Percentiles rank a stretch among this genome's conserved stretches.
Conservation (phyloP, 1,140 invertebrate genomes). For the Calycopis cecrops region DNA sequence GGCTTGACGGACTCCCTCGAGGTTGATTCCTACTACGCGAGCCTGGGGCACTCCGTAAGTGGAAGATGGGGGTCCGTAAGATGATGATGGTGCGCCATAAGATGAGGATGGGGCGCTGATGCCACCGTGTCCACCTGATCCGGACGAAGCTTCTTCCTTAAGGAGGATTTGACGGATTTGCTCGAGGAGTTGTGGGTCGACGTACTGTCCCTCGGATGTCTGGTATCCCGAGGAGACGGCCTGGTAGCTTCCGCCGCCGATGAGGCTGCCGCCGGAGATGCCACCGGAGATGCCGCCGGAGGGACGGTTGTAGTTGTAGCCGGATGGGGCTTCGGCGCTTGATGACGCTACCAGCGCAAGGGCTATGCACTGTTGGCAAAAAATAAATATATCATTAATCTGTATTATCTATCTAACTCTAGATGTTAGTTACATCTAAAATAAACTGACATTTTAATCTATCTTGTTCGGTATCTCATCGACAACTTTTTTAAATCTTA, state of each 20-base stretch:
- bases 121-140: conserved; percentile 68
- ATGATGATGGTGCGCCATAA: conserved; percentile 78
- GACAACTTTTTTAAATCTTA: too few species aligned
- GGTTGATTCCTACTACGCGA: conserved; percentile 83
- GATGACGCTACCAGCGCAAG: conserved; percentile 66
- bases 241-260: conserved; percentile 75
- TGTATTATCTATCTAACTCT: too few species aligned
- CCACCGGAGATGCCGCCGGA: conserved; percentile 73
- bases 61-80: conserved; percentile 78
- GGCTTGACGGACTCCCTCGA: conserved; percentile 85
- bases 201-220: conserved; percentile 82
- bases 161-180: conserved; percentile 85
- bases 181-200: conserved; percentile 83
- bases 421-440: too few species aligned
- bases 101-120: conserved; percentile 76
- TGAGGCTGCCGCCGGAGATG: conserved; percentile 49
- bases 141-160: conserved; percentile 79
- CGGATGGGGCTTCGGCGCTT: conserved; percentile 62
- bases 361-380: conserved; percentile 67
- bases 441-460: too few species aligned
- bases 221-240: conserved; percentile 81
- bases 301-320: conserved; percentile 72
- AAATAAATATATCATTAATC: conserved; percentile 2
- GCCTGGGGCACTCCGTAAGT: conserved; percentile 76
- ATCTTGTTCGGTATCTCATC: too few species aligned